These are phyloP conservation scores for Rattus norvegicus DNA, from an alignment of 2,113 vertebrate species.

Conservation along the genomic window GRCr8 NC_086023.1:47562501-47563000, in stretches of 20 bases:
- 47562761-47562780: not conserved
- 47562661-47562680: not conserved
- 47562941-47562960: not conserved
- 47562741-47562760: constrained; percentile 17
- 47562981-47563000: fast-evolving
- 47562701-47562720: not conserved
- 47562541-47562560: constrained; percentile 26
- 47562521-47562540: constrained; percentile 23
- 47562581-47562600: constrained; percentile 47
- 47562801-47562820: not conserved
- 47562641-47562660: not conserved
- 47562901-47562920: not conserved
- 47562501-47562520: not conserved
- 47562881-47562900: not conserved
- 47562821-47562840: not conserved
- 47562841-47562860: not conserved
- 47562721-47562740: not conserved
- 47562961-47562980: not conserved
- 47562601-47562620: not conserved
- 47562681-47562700: not conserved
- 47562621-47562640: constrained; percentile 23
- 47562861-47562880: not conserved
- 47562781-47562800: not conserved
- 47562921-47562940: not conserved
- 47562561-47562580: not conserved